Conservation (phyloP, 2,797 vertebrate genomes). For the Euphonia xanthogaster region DNA sequence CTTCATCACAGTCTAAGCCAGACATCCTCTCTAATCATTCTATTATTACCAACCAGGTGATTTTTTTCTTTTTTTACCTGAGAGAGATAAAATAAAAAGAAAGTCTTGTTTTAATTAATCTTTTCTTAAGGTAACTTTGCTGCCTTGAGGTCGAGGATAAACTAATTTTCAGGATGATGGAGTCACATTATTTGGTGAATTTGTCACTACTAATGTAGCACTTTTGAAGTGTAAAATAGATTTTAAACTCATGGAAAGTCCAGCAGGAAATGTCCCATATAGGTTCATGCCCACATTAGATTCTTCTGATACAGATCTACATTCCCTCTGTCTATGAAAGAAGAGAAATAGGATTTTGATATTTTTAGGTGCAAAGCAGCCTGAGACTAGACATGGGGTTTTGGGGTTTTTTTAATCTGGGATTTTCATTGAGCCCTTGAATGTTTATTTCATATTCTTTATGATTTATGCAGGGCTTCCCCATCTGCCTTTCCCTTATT, state of each 20-base stretch:
- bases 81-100: background rate
- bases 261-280: background rate
- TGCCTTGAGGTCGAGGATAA: background rate
- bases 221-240: background rate
- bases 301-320: background rate
- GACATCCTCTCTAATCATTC: background rate
- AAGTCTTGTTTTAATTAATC: background rate
- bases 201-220: background rate
- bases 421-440: background rate
- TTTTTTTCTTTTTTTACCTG: background rate
- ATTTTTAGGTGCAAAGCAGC: background rate
- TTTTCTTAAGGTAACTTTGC: background rate
- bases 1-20: background rate
- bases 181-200: background rate
- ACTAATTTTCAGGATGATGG: background rate
- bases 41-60: background rate
- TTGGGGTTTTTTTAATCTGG: background rate
- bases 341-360: background rate
- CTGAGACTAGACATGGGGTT: background rate
- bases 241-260: background rate
- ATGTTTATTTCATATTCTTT: constrained; percentile 21
- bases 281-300: background rate
- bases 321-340: background rate
- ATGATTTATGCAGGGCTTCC: background rate
- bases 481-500: constrained; percentile 17